Evolutionary conservation across 2,888 invertebrate species (phyloP).

Genomic region (Hymenopus coronatus): DNA sequence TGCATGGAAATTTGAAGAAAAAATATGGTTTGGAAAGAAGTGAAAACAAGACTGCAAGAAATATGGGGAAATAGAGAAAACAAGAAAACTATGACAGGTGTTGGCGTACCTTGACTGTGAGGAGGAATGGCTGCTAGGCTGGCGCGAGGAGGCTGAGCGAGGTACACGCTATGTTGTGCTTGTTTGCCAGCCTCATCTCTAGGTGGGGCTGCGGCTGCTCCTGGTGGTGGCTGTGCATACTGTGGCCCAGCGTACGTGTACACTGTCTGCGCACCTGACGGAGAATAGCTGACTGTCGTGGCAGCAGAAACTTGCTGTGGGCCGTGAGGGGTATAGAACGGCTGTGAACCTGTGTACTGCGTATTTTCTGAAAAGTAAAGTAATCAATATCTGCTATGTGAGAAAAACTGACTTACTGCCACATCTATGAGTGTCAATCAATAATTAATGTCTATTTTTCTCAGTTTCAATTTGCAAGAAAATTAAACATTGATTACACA

Average conservation of each 20-base stretch:
- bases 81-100: neutral
- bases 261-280: slow-evolving; percentile 43
- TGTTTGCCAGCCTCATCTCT: slow-evolving; percentile 33
- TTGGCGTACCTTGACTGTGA: slow-evolving; percentile 31
- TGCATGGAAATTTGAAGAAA: too few relatives aligned
- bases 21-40: too few relatives aligned
- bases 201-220: slow-evolving; percentile 45
- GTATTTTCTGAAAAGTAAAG: slow-evolving; percentile 42
- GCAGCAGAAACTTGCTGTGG: slow-evolving; percentile 32
- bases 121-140: slow-evolving; percentile 32
- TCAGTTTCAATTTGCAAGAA: too few relatives aligned
- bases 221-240: slow-evolving; percentile 50
- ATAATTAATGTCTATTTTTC: too few relatives aligned
- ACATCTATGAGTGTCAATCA: too few relatives aligned
- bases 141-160: slow-evolving; percentile 36
- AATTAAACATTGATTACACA: too few relatives aligned
- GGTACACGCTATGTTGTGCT: slow-evolving; percentile 30
- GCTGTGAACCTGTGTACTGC: slow-evolving; percentile 46
- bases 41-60: too few relatives aligned
- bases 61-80: too few relatives aligned
- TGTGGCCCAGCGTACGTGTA: slow-evolving; percentile 45
- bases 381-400: too few relatives aligned
- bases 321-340: slow-evolving; percentile 45
- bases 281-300: slow-evolving; percentile 33
- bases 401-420: too few relatives aligned